Percentiles rank a stretch among this genome's conserved stretches.
Evolutionary conservation across 2,113 vertebrate species (phyloP).

Genomic region (Caloenas nicobarica): DNA sequence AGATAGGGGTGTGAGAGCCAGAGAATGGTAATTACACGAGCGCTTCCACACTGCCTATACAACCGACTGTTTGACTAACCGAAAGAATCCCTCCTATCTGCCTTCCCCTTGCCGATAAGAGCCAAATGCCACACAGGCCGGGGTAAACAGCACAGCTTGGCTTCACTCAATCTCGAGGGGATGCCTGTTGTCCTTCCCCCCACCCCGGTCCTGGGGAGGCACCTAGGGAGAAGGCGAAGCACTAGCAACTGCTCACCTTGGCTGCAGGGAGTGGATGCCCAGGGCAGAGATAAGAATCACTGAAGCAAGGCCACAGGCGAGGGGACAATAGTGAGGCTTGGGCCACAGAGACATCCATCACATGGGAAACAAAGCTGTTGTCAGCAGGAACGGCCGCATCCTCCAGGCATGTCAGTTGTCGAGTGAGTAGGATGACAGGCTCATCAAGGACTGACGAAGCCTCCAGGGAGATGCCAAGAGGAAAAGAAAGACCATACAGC

Average conservation of each 20-base stretch:
- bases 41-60: constrained; percentile 32
- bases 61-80: constrained; percentile 55
- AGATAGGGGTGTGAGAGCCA: constrained; percentile 76
- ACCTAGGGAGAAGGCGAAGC: neutral
- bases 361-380: constrained; percentile 80
- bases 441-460: neutral
- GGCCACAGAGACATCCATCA: constrained; percentile 83
- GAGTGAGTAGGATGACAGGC: constrained; percentile 58
- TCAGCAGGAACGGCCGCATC: constrained; percentile 74
- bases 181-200: neutral
- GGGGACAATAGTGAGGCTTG: constrained; percentile 75
- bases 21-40: constrained; percentile 60
- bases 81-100: constrained; percentile 57
- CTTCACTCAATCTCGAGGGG: neutral
- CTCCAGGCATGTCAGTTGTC: constrained; percentile 73
- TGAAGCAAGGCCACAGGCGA: constrained; percentile 43
- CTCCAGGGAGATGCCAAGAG: constrained; percentile 29
- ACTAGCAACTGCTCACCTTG: constrained; percentile 67
- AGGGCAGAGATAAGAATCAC: constrained; percentile 80
- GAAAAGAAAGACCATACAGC: neutral
- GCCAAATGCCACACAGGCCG: constrained; percentile 28
- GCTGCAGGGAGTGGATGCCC: constrained; percentile 36
- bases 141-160: constrained; percentile 30
- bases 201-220: neutral
- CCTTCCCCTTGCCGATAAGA: constrained; percentile 68